Evolutionary conservation across 1,140 invertebrate species (phyloP).

Genomic region (Stegodyphus dumicola): DNA sequence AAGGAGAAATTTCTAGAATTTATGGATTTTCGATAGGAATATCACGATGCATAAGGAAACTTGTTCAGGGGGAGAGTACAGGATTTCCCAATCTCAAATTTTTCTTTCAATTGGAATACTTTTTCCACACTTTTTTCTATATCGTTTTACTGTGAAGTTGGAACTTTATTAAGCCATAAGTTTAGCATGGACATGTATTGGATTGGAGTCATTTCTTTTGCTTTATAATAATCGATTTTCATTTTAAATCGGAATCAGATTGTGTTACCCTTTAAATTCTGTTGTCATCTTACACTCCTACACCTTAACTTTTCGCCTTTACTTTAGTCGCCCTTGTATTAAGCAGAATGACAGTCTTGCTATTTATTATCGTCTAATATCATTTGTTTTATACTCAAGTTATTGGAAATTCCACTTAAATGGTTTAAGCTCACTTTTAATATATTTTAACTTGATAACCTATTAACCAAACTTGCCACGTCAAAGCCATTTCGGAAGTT

Average conservation of each 20-base stretch:
- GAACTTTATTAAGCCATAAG: constrained; percentile 46
- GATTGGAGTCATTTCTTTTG: constrained; percentile 3
- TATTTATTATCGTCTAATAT: no score
- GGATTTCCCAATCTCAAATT: constrained; percentile 57
- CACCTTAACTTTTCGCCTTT: no score
- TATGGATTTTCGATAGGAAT: constrained; percentile 61
- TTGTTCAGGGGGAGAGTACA: constrained; percentile 50
- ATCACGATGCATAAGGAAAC: constrained; percentile 57
- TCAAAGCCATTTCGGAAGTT: no score
- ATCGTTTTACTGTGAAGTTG: constrained; percentile 10
- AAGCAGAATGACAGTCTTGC: no score
- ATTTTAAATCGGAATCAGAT: no score
- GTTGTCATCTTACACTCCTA: background rate
- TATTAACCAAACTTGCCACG: no score
- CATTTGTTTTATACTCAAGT: no score
- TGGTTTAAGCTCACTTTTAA: no score
- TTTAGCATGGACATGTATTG: constrained; percentile 40
- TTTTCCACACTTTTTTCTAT: background rate
- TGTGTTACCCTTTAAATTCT: background rate
- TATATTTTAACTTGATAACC: no score
- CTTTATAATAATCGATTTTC: no score
- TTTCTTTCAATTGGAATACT: constrained; percentile 49
- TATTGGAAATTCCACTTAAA: no score
- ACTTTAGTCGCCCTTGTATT: no score
- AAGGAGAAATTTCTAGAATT: constrained; percentile 42